These are phyloP conservation scores for Ectemnius continuus DNA, from an alignment of 2,888 invertebrate genomes.

Conservation along the genomic window DNA sequence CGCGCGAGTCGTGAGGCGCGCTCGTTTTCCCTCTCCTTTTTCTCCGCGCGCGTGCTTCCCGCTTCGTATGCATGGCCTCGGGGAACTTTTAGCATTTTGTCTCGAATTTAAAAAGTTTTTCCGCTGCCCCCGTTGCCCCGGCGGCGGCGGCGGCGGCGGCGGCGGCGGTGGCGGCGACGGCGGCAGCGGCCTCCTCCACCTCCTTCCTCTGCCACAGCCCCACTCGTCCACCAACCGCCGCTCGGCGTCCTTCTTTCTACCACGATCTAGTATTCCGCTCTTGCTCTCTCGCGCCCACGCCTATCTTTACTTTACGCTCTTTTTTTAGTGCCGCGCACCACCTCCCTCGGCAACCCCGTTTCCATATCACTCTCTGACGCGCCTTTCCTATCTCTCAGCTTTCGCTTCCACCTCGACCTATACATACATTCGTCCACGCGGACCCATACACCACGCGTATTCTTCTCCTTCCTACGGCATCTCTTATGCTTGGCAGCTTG, in stretches of 20 bases:
- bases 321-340: neutral
- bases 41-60: constrained; percentile 51
- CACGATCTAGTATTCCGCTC: neutral
- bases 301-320: constrained; percentile 3
- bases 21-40: constrained; percentile 45
- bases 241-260: constrained; percentile 9
- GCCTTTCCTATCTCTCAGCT: neutral
- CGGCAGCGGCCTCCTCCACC: neutral
- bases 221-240: neutral
- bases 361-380: constrained; percentile 3
- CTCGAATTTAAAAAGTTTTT: constrained; percentile 74
- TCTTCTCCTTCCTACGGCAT: too few relatives aligned
- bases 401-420: neutral
- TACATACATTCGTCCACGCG: neutral
- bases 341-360: constrained; percentile 7
- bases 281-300: constrained; percentile 6
- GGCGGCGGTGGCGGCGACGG: neutral
- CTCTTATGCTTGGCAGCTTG: too few relatives aligned
- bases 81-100: constrained; percentile 75
- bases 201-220: neutral
- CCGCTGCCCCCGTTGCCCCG: constrained; percentile 50
- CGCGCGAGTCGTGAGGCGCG: too few relatives aligned
- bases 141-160: neutral
- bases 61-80: constrained; percentile 71
- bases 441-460: too few relatives aligned